phyloP scores from a whole-genome alignment of 2,888 invertebrate species.

The Abrostola triplasia region DNA sequence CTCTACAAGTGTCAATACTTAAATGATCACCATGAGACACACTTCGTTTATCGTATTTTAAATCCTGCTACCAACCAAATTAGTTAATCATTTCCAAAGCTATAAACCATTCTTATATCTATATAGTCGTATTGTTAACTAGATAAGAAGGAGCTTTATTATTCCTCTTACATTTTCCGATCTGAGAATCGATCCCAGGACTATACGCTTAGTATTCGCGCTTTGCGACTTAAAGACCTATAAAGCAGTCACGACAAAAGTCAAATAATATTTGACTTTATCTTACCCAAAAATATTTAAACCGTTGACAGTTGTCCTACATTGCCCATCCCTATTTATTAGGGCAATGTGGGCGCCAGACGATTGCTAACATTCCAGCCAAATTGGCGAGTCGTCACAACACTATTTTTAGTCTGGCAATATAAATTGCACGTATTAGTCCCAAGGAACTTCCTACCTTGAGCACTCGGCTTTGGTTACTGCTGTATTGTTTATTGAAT shows the following conservation, averaged over 20 bases:
- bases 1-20: no score
- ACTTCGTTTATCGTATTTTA: no score
- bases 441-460: conserved; percentile 55
- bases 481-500: conserved; percentile 17
- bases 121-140: no score
- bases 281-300: not conserved
- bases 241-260: not conserved
- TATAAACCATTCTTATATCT: no score
- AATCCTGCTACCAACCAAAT: no score
- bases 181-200: no score
- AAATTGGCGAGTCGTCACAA: conserved; percentile 58
- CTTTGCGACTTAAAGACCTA: no score
- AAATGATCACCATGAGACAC: no score
- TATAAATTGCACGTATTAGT: conserved; percentile 49
- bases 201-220: no score
- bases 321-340: conserved; percentile 48
- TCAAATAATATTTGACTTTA: not conserved
- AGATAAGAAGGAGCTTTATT: no score
- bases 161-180: no score
- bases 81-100: no score
- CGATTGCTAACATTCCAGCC: conserved; percentile 61
- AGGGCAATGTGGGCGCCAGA: conserved; percentile 63
- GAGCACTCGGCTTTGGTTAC: conserved; percentile 36
- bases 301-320: not conserved
- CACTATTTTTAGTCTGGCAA: conserved; percentile 62